phyloP scores from a whole-genome alignment of 64 coral and sea anemone species.

The Astreopora myriophthalma region DNA sequence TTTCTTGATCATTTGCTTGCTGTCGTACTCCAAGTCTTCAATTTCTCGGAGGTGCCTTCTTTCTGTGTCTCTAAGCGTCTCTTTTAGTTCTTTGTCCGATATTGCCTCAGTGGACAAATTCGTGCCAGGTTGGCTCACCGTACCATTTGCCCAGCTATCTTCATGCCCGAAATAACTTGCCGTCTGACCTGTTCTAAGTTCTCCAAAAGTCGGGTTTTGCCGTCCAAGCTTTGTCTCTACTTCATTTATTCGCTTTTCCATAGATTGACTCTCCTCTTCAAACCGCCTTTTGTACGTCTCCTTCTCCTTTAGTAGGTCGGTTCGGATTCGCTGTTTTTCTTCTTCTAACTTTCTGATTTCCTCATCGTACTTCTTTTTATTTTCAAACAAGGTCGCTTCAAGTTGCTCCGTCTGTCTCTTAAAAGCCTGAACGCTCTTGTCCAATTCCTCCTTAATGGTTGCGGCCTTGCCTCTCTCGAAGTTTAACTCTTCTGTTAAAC shows the following conservation, averaged over 20 bases:
- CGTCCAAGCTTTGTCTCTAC: slow-evolving; percentile 11
- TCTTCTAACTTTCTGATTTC: slow-evolving; percentile 30
- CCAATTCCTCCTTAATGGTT: slow-evolving; percentile 2
- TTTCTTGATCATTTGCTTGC: neutral
- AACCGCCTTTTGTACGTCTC: slow-evolving; percentile 27
- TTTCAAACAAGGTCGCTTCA: slow-evolving; percentile 12
- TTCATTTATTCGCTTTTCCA: slow-evolving; percentile 60
- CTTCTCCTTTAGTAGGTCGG: slow-evolving; percentile 57
- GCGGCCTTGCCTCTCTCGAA: neutral
- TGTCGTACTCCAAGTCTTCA: slow-evolving; percentile 1
- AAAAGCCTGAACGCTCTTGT: slow-evolving; percentile 6
- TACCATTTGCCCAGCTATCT: neutral
- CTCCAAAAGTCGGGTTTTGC: neutral
- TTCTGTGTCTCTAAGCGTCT: neutral
- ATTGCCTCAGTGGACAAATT: neutral
- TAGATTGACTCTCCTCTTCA: slow-evolving; percentile 41
- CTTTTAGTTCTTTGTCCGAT: neutral
- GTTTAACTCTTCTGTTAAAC: slow-evolving; percentile 14
- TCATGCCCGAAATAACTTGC: neutral
- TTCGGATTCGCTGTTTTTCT: slow-evolving; percentile 45
- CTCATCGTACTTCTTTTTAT: slow-evolving; percentile 36
- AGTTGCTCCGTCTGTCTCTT: slow-evolving; percentile 25
- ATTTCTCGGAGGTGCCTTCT: slow-evolving; percentile 19
- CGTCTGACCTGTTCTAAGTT: neutral
- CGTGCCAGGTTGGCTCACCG: neutral